phyloP scores from a whole-genome alignment of 2,113 vertebrate genomes.

The Cavia porcellus region DNA sequence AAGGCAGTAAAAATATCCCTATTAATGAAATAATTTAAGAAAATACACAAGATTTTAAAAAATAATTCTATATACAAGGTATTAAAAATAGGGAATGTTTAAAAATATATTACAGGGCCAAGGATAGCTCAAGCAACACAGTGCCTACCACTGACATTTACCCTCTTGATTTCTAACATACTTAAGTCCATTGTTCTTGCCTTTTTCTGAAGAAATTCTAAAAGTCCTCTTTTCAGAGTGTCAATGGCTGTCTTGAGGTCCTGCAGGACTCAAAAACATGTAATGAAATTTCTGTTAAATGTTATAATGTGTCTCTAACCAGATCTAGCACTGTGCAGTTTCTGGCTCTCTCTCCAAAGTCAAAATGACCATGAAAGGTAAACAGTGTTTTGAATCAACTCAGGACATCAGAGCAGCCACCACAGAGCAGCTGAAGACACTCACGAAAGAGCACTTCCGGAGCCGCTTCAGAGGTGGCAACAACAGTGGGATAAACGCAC shows the following conservation, averaged over 20 bases:
- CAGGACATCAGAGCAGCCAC: neutral
- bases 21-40: neutral
- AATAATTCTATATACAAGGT: neutral
- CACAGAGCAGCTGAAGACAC: neutral
- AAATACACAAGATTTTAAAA: constrained; percentile 24
- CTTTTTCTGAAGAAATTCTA: neutral
- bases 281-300: neutral
- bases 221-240: neutral
- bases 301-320: neutral
- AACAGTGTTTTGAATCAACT: neutral
- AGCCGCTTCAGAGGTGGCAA: neutral
- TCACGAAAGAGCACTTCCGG: neutral
- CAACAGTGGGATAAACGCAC: neutral
- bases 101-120: neutral
- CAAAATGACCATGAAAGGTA: neutral
- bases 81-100: neutral
- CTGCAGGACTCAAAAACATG: neutral
- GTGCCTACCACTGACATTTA: neutral
- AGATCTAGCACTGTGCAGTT: neutral
- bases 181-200: neutral
- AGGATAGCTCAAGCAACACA: no score
- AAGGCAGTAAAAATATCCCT: neutral
- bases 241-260: neutral
- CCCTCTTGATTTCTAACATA: neutral
- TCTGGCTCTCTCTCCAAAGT: neutral